Percentiles rank a stretch among this genome's conserved stretches.
Evolutionary conservation across 2,888 invertebrate species (phyloP).

Genomic region (Nipponacmea schrenckii): DNA sequence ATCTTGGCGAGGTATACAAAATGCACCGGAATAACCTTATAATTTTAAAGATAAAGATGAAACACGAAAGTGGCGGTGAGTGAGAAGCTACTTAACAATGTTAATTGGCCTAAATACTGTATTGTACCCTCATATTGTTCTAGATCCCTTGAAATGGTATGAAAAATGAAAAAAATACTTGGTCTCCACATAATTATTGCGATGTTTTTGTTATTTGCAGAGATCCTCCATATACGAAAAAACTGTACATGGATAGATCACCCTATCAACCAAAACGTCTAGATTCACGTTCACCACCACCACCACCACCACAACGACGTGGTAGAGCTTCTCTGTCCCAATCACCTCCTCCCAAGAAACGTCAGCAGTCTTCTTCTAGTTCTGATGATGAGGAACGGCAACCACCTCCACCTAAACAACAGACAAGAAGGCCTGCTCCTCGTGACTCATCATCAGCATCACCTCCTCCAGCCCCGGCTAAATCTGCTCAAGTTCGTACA

Average conservation of each 20-base stretch:
- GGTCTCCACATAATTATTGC: background rate
- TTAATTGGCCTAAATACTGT: no score
- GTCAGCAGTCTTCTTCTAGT: conserved; percentile 15
- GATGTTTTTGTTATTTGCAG: conserved; percentile 11
- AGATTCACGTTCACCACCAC: conserved; percentile 11
- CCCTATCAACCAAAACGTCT: conserved; percentile 4
- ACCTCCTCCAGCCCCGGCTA: conserved; percentile 5
- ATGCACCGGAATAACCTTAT: no score
- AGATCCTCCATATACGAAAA: conserved; percentile 23
- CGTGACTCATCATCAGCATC: conserved; percentile 8
- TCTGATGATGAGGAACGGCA: conserved; percentile 15
- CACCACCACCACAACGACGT: background rate
- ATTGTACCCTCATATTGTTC: no score
- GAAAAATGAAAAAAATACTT: background rate
- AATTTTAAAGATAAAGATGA: no score
- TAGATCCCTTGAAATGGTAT: no score
- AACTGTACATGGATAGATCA: conserved; percentile 10
- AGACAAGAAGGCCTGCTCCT: conserved; percentile 5
- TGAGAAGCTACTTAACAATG: no score
- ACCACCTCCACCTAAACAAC: conserved; percentile 12
- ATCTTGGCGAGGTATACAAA: no score
- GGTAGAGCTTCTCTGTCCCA: conserved; percentile 17
- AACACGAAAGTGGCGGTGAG: no score
- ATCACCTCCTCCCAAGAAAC: conserved; percentile 16
- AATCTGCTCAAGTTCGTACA: conserved; percentile 14